Percentiles rank a stretch among this genome's conserved stretches.
These are phyloP conservation scores for Xestia sexstrigata DNA, from an alignment of 2,888 invertebrate genomes.

Conservation along the genomic window DNA sequence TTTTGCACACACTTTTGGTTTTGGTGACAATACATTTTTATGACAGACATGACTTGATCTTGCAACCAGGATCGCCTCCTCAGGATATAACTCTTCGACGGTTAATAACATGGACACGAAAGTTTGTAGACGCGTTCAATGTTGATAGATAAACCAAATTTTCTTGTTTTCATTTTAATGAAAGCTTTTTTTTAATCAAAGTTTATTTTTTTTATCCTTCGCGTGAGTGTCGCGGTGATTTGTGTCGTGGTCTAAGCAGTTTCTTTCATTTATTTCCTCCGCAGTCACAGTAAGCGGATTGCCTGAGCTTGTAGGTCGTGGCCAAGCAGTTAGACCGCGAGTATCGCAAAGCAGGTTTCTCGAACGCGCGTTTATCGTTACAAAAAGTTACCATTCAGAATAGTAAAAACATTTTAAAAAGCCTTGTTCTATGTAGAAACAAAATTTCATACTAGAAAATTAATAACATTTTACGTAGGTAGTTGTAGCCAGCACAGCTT, in stretches of 20 bases:
- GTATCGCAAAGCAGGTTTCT: neutral
- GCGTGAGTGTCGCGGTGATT: neutral
- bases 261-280: neutral
- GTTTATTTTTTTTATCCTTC: neutral
- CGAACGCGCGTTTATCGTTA: neutral
- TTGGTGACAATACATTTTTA: neutral
- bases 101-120: neutral
- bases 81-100: neutral
- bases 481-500: neutral
- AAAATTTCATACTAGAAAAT: neutral
- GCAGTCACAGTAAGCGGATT: neutral
- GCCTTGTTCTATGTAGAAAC: neutral
- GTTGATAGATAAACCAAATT: neutral
- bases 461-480: constrained; percentile 5
- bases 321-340: neutral
- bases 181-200: neutral
- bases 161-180: neutral
- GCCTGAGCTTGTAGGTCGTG: neutral
- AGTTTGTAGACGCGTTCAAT: neutral
- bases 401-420: neutral
- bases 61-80: neutral
- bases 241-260: neutral
- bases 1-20: neutral
- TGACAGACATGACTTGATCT: neutral
- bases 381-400: neutral